Conservation (phyloP, 2,113 vertebrate genomes). For the Corydoras maculifer region DNA sequence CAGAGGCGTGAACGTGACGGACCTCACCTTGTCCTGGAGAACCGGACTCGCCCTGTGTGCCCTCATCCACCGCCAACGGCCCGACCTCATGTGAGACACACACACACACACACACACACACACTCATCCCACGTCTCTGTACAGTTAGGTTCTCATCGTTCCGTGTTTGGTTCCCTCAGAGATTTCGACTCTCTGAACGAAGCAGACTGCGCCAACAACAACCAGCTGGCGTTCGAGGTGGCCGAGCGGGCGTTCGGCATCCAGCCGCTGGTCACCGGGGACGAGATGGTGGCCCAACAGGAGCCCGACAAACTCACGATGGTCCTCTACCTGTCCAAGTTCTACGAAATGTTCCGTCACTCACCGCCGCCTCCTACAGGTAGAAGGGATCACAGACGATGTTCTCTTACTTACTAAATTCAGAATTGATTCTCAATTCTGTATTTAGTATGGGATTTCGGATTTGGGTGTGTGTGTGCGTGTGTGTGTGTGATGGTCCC, state of each 20-base stretch:
- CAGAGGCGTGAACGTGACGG: conserved; percentile 68
- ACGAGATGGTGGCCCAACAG: conserved; percentile 70
- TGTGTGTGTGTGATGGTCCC: too few relatives aligned
- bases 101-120: neutral
- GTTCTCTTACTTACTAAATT: neutral
- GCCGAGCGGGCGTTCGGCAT: conserved; percentile 85
- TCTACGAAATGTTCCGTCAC: conserved; percentile 85
- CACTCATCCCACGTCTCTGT: neutral
- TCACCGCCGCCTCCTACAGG: conserved; percentile 64
- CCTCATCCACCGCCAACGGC: conserved; percentile 85
- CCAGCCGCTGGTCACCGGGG: conserved; percentile 81
- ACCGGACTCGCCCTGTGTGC: conserved; percentile 87
- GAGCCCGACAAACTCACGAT: conserved; percentile 89
- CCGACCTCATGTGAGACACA: conserved; percentile 79
- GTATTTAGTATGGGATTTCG: too few relatives aligned
- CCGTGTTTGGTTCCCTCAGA: conserved; percentile 37
- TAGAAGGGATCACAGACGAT: conserved; percentile 48
- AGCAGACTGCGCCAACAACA: conserved; percentile 75
- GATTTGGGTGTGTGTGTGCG: too few relatives aligned
- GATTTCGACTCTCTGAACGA: conserved; percentile 80
- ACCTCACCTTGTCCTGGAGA: conserved; percentile 84
- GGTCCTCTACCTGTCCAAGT: conserved; percentile 93
- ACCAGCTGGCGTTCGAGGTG: conserved; percentile 86
- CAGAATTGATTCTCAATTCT: too few relatives aligned
- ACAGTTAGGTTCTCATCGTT: neutral